These are phyloP conservation scores for Neoarius graeffei DNA, from an alignment of 2,113 vertebrate species.

Conservation along the genomic window DNA sequence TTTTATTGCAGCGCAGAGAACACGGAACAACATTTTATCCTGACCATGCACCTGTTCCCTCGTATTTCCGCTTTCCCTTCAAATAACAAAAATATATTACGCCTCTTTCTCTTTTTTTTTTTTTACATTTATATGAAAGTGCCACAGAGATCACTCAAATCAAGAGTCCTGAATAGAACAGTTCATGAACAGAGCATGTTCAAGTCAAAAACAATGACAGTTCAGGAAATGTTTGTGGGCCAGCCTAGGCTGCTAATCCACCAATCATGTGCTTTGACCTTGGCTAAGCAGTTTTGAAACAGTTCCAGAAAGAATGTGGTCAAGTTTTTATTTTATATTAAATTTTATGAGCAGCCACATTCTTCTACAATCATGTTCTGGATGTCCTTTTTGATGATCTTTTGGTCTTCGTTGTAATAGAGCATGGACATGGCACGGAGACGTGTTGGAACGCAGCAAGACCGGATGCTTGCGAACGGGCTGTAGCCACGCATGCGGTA, in stretches of 20 bases:
- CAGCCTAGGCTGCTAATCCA: conserved; percentile 37
- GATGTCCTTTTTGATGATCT: conserved; percentile 98
- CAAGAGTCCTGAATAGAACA: conserved; percentile 47
- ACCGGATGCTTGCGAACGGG: conserved; percentile 89
- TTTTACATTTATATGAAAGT: conserved; percentile 61
- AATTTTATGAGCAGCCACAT: conserved; percentile 88
- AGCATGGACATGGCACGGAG: conserved; percentile 97
- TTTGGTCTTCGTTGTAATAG: conserved; percentile 95
- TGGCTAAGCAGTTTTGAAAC: conserved; percentile 25
- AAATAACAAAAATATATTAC: conserved; percentile 66
- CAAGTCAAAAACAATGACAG: conserved; percentile 38
- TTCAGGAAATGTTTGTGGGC: conserved; percentile 36
- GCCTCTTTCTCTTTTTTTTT: conserved; percentile 38
- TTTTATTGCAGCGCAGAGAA: conserved; percentile 73
- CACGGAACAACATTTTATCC: conserved; percentile 47
- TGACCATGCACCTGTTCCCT: conserved; percentile 57
- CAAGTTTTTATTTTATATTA: not conserved
- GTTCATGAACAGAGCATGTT: conserved; percentile 47
- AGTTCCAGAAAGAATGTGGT: conserved; percentile 11
- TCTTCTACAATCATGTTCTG: conserved; percentile 98
- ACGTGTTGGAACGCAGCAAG: conserved; percentile 92
- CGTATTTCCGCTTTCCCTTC: conserved; percentile 61
- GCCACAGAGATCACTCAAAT: conserved; percentile 59
- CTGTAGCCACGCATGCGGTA: conserved; percentile 91
- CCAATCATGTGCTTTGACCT: conserved; percentile 24